Percentiles rank a stretch among this genome's conserved stretches.
phyloP scores from a whole-genome alignment of 2,888 invertebrate genomes.

The Chalcosyrphus nemorum region DNA sequence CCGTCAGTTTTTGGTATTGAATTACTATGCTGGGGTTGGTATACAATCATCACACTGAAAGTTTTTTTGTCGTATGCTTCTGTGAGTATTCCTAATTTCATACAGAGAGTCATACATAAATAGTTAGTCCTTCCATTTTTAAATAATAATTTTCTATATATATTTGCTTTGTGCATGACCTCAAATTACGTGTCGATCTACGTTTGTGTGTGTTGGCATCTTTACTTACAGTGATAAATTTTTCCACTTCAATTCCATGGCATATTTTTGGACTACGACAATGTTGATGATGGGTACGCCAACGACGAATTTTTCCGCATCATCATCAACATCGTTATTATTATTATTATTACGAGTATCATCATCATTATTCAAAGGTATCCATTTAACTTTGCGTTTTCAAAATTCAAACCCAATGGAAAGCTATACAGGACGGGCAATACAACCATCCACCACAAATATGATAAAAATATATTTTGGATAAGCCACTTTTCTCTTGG shows the following conservation, averaged over 20 bases:
- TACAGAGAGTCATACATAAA: conserved; percentile 9
- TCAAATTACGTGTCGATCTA: conserved; percentile 21
- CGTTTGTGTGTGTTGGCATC: conserved; percentile 1
- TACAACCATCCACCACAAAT: conserved; percentile 30
- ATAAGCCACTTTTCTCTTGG: conserved; percentile 35
- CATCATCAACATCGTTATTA: conserved; percentile 24
- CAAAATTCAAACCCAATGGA: conserved; percentile 25
- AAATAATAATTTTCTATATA: background rate
- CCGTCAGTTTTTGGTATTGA: too few relatives aligned
- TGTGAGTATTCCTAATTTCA: background rate
- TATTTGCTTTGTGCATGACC: conserved; percentile 8
- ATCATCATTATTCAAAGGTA: conserved; percentile 31
- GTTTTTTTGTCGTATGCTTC: background rate
- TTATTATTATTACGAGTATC: conserved; percentile 18
- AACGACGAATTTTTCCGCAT: conserved; percentile 29
- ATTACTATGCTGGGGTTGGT: background rate
- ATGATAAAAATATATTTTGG: conserved; percentile 49
- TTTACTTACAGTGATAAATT: conserved; percentile 24
- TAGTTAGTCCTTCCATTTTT: background rate
- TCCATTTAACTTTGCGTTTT: conserved; percentile 39
- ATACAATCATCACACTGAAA: background rate
- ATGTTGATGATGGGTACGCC: conserved; percentile 1
- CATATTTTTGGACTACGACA: conserved; percentile 43
- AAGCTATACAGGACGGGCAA: background rate
- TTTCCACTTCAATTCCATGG: conserved; percentile 40